phyloP scores from a whole-genome alignment of 2,888 invertebrate genomes.

The Ligdia adustata region DNA sequence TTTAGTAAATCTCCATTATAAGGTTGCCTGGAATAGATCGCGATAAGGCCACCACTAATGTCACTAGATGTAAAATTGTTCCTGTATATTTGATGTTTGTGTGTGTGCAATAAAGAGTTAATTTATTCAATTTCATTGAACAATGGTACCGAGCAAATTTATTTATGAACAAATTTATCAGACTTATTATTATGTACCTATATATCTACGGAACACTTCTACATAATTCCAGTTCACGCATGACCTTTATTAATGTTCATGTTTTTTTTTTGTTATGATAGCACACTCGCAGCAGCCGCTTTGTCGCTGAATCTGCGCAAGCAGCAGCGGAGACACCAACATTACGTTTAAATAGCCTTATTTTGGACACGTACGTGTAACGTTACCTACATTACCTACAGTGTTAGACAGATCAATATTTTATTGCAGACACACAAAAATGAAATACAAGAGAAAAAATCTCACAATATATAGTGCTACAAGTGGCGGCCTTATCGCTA shows the following conservation, averaged over 20 bases:
- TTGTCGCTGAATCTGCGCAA: conserved; percentile 13
- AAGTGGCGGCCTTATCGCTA: not conserved
- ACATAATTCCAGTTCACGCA: not conserved
- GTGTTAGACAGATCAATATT: too few species aligned
- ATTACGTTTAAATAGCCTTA: conserved; percentile 14
- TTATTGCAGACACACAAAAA: too few species aligned
- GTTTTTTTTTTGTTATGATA: conserved; percentile 31
- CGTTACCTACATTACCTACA: too few species aligned
- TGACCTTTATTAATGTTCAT: conserved; percentile 16
- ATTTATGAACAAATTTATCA: not conserved
- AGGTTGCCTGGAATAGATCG: too few species aligned
- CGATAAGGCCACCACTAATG: too few species aligned
- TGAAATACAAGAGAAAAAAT: not conserved
- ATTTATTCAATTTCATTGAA: too few species aligned
- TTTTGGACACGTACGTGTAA: conserved; percentile 10
- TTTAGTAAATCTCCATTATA: too few species aligned
- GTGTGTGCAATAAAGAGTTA: too few species aligned
- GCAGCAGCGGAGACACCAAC: conserved; percentile 7
- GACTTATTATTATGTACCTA: not conserved
- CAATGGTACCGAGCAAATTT: too few species aligned
- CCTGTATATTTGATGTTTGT: too few species aligned
- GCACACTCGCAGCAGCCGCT: conserved; percentile 27
- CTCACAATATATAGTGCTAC: not conserved
- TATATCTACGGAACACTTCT: conserved; percentile 6
- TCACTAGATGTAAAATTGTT: not conserved